Percentiles rank a stretch among this genome's conserved stretches.
Evolutionary conservation across 1,140 invertebrate species (phyloP).

Genomic region (Hylaeus volcanicus): DNA sequence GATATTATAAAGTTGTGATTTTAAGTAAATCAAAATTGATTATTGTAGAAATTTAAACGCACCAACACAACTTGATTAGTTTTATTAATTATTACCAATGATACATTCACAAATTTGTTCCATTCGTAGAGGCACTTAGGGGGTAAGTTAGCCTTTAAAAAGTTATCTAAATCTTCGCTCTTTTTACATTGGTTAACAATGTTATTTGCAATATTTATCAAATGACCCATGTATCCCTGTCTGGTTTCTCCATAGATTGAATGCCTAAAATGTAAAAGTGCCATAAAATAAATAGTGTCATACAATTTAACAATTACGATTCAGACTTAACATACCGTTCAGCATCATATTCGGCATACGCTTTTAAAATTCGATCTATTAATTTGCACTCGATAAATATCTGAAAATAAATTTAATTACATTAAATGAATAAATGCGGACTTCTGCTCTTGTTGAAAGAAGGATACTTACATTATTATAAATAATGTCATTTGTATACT

Average conservation of each 20-base stretch:
- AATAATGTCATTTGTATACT: conserved; percentile 78
- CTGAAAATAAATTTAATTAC: conserved; percentile 78
- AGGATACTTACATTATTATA: conserved; percentile 81
- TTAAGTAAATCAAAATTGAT: conserved; percentile 32
- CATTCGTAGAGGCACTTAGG: conserved; percentile 82
- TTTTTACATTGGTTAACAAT: conserved; percentile 80
- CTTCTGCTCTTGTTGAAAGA: conserved; percentile 33
- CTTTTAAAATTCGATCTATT: conserved; percentile 84
- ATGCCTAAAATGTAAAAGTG: conserved; percentile 62
- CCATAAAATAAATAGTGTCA: too few relatives aligned
- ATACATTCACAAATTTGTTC: conserved; percentile 82
- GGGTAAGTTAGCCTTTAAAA: conserved; percentile 82
- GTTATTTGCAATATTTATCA: conserved; percentile 87
- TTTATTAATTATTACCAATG: conserved; percentile 84
- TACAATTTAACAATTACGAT: conserved; percentile 13
- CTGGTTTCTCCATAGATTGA: conserved; percentile 77
- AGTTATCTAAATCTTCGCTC: conserved; percentile 76
- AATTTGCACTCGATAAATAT: conserved; percentile 86
- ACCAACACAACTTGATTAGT: conserved; percentile 83
- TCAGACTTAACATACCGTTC: conserved; percentile 78
- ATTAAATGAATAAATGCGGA: conserved; percentile 7
- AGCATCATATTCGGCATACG: conserved; percentile 84
- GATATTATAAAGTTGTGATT: conserved; percentile 8
- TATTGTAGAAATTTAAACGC: conserved; percentile 58
- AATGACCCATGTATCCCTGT: conserved; percentile 89